Conservation (phyloP, 2,113 vertebrate genomes). For the Telmatochromis brachygnathus region DNA sequence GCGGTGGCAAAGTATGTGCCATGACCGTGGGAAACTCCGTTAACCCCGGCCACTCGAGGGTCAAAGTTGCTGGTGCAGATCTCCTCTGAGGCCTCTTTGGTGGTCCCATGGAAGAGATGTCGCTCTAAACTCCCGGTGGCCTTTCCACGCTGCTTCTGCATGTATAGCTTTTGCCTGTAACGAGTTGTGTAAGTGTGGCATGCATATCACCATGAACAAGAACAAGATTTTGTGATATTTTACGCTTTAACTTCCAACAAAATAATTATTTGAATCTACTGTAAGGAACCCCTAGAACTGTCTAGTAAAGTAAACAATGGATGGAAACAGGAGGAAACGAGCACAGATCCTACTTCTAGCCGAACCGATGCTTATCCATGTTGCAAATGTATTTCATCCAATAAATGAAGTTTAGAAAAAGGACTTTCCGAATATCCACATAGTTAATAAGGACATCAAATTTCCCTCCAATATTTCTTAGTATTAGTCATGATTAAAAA, state of each 20-base stretch:
- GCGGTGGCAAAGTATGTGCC: slow-evolving; percentile 49
- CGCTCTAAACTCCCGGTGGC: slow-evolving; percentile 11
- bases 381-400: not conserved
- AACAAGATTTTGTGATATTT: not conserved
- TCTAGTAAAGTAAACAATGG: not conserved
- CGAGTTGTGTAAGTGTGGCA: not conserved
- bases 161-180: slow-evolving; percentile 41
- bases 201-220: not conserved
- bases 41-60: slow-evolving; percentile 41
- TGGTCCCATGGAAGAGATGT: slow-evolving; percentile 60
- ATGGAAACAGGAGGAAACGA: not conserved
- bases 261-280: not conserved
- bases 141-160: not conserved
- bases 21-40: slow-evolving; percentile 12
- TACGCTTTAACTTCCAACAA: not conserved
- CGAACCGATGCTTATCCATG: not conserved
- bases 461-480: not conserved
- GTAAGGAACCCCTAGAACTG: not conserved
- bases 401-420: not conserved
- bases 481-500: not conserved
- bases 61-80: slow-evolving; percentile 63
- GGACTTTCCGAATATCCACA: not conserved
- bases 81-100: not conserved
- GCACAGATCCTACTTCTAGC: not conserved
- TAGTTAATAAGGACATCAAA: not conserved